Evolutionary conservation across 2,888 invertebrate genomes (phyloP).

Genomic region (Protonemura montana): DNA sequence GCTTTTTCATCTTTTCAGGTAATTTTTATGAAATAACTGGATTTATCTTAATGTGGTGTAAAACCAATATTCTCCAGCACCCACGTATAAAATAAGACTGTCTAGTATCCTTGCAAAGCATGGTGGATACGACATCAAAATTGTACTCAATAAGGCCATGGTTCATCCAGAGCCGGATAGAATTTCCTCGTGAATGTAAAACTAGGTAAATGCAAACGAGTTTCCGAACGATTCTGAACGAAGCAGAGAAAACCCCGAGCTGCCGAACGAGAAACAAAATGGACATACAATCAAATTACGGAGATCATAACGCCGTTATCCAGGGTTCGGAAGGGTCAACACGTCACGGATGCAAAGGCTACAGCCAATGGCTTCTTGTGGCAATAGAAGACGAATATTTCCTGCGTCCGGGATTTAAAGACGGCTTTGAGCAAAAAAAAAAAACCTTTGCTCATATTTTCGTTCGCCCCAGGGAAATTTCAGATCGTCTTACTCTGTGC

Average conservation of each 20-base stretch:
- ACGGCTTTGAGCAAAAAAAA: background rate
- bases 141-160: no score
- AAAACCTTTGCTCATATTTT: background rate
- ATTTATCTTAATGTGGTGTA: no score
- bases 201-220: no score
- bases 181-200: no score
- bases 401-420: background rate
- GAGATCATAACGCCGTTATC: background rate
- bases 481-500: background rate
- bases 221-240: no score
- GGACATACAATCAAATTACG: background rate
- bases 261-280: background rate
- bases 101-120: no score
- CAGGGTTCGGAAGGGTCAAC: background rate
- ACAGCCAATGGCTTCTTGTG: background rate
- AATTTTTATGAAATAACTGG: no score
- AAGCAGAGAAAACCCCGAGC: background rate
- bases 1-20: no score
- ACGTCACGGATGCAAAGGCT: background rate
- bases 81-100: no score
- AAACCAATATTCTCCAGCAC: no score
- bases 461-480: background rate
- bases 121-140: no score
- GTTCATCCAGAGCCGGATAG: no score
- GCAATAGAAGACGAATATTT: background rate